Evolutionary conservation across 2,888 invertebrate genomes (phyloP).

Genomic region (Agrotis puta): DNA sequence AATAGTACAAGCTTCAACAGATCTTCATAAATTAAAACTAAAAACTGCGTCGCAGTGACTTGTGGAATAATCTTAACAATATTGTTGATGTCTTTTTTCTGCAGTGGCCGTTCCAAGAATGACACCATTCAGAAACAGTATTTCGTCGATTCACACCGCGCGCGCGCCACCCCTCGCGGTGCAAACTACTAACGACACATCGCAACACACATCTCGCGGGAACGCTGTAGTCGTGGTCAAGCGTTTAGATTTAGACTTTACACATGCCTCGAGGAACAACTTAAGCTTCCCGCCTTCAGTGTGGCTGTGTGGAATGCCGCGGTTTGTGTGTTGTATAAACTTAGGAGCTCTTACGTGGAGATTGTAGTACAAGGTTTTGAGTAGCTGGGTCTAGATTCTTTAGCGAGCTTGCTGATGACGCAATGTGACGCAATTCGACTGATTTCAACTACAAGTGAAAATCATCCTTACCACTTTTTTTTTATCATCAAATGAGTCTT

Average conservation of each 20-base stretch:
- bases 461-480: no score
- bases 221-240: background rate
- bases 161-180: no score
- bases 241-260: slow-evolving; percentile 23
- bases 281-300: slow-evolving; percentile 32
- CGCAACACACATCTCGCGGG: background rate
- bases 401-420: background rate
- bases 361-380: background rate
- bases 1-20: no score
- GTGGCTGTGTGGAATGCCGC: background rate
- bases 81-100: background rate
- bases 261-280: slow-evolving; percentile 25
- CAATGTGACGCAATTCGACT: background rate
- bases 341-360: background rate
- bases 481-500: no score
- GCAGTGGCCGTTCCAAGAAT: background rate
- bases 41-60: no score
- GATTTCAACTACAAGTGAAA: background rate
- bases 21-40: no score
- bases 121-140: no score
- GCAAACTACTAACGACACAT: no score
- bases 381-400: background rate
- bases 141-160: no score
- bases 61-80: background rate
- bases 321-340: slow-evolving; percentile 5